Evolutionary conservation across 2,797 vertebrate genomes (phyloP), one percentile per base, ranked within the genome.

Genomic region (Gymnopithys bicolor): DNA sequence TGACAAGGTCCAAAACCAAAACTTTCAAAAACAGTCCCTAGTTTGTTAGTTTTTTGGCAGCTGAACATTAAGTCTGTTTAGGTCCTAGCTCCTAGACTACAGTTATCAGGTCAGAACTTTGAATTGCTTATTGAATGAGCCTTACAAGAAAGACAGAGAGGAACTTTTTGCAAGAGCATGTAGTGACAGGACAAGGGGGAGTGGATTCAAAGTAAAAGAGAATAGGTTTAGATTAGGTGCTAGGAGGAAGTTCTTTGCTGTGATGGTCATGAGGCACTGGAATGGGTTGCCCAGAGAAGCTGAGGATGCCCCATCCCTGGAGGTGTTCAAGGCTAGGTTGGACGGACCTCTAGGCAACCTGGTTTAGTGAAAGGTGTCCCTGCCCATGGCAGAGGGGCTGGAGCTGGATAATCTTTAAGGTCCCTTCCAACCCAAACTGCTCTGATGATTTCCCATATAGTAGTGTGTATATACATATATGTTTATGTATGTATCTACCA

Each of bases 401-500:
- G 24, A 84, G 33, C 14, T 16, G 12, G 16, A 33, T 51, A 5
- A 15, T 51, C 3, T 48, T 41, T 59, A 39, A 43, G 10, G 24
- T 10, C n/a, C 39, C 30, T 78, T 66, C 52, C 30, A 46, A 21
- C 25, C 22, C 25, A 58, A 41, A 21, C 9, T 53, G 18, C 19
- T 16, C 13, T 18, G 24, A 83, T 25, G 28, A 27, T 19, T 52
- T 22, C 27, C 6, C 21, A 8, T 14, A 18, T 1, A 32, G 27
- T 12, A 23, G n/a, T 23, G 28, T 27, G 11, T 49, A 6, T 13
- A 25, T 8, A 6, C 9, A 8, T 3, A 10, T 4, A 53, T 12
- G 14, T 4, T 28, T 5, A 63, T 13, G 13, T 0, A 1, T 4
- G 0, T 13, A 3, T 14, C 16, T 52, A 3, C 48, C 48, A 30